These are phyloP conservation scores for Drosophila dunni DNA, from an alignment of 1,140 invertebrate genomes.

Conservation along the genomic window DNA sequence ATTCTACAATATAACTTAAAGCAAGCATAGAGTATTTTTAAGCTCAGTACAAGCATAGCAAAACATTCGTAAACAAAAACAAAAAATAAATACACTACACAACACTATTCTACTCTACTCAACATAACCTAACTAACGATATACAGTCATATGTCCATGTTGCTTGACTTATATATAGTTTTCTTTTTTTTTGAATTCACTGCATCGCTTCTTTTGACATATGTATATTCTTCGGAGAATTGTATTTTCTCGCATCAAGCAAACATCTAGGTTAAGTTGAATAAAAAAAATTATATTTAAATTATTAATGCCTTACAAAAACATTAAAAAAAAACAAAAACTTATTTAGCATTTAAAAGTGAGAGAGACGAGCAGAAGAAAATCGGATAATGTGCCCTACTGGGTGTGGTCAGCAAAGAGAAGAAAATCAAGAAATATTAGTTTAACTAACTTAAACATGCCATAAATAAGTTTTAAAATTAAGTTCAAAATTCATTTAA, in stretches of 20 bases:
- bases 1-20: conserved; percentile 44
- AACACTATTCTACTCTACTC: background rate
- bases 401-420: background rate
- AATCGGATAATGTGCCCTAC: background rate
- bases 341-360: conserved; percentile 73
- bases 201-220: conserved; percentile 37
- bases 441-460: conserved; percentile 82
- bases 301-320: conserved; percentile 72
- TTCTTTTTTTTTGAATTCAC: conserved; percentile 20
- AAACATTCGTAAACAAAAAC: conserved; percentile 8
- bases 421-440: conserved; percentile 54
- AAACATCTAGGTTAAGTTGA: conserved; percentile 59
- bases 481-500: conserved; percentile 52
- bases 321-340: conserved; percentile 52
- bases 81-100: conserved; percentile 6
- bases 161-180: conserved; percentile 23
- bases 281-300: conserved; percentile 59
- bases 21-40: conserved; percentile 47
- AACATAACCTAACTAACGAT: background rate
- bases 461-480: conserved; percentile 76
- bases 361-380: conserved; percentile 7
- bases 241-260: conserved; percentile 4
- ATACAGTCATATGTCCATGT: conserved; percentile 43
- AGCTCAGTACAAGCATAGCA: conserved; percentile 39
- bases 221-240: background rate